Conservation (phyloP, 1,140 invertebrate genomes). For the Drosophila nigrodunni region DNA sequence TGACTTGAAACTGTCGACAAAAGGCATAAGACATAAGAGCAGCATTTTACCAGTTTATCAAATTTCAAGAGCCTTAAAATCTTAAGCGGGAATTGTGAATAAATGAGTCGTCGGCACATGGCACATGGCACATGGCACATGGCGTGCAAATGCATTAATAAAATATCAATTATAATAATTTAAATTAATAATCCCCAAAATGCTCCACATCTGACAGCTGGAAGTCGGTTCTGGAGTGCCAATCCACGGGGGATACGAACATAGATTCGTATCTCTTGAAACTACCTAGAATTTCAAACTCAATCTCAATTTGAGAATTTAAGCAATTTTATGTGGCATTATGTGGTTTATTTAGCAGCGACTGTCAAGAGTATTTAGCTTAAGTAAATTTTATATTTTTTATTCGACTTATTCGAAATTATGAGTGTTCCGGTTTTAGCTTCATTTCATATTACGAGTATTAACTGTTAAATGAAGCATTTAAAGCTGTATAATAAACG, state of each 20-base stretch:
- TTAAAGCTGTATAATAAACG: too few relatives aligned
- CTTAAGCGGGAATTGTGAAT: slow-evolving; percentile 1
- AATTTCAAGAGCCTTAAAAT: slow-evolving; percentile 17
- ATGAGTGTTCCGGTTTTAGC: neutral
- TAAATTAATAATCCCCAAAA: slow-evolving; percentile 49
- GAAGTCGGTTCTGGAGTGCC: slow-evolving; percentile 9
- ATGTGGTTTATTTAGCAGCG: neutral
- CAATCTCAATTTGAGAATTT: neutral
- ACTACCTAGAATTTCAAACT: neutral
- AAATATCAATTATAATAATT: slow-evolving; percentile 61
- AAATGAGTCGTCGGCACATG: slow-evolving; percentile 26
- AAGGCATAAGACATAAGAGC: slow-evolving; percentile 30
- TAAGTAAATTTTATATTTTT: neutral
- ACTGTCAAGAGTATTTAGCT: neutral
- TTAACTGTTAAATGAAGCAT: neutral
- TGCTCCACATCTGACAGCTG: slow-evolving; percentile 49
- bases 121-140: slow-evolving; percentile 14
- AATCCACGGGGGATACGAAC: neutral
- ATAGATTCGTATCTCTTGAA: slow-evolving; percentile 3
- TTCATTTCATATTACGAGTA: neutral
- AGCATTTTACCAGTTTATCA: slow-evolving; percentile 34
- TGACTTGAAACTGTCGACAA: slow-evolving; percentile 25
- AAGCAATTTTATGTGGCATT: neutral
- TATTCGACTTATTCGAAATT: neutral
- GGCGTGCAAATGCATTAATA: slow-evolving; percentile 39